phyloP scores from a whole-genome alignment of 2,113 vertebrate genomes.

The Cyrtonyx montezumae region DNA sequence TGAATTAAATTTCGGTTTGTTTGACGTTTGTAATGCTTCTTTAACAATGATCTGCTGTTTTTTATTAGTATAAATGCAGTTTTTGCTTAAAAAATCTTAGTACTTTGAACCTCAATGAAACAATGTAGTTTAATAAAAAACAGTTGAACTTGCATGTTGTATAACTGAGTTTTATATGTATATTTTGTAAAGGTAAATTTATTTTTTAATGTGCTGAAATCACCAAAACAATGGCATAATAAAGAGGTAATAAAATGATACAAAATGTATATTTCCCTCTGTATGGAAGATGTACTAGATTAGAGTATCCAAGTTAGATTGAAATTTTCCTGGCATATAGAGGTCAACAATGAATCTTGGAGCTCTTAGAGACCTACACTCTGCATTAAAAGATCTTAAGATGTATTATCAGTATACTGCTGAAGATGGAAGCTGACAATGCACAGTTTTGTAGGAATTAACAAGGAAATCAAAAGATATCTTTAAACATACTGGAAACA shows the following conservation, averaged over 20 bases:
- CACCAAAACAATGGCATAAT: not conserved
- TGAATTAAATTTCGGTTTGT: conserved; percentile 10
- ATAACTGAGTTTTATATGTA: not conserved
- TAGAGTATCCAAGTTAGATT: not conserved
- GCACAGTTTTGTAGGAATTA: not conserved
- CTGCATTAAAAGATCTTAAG: fast-evolving
- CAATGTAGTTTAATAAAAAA: not conserved
- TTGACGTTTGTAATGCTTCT: conserved; percentile 31
- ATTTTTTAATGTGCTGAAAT: not conserved
- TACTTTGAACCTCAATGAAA: conserved; percentile 28
- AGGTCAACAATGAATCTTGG: not conserved
- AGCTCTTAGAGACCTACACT: not conserved
- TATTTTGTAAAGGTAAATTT: not conserved
- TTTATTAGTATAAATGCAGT: conserved; percentile 10
- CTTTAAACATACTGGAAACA: not conserved
- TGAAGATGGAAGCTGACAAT: not conserved
- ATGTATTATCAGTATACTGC: not conserved
- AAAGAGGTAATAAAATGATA: not conserved
- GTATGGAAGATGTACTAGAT: not conserved
- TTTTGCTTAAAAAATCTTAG: conserved; percentile 22
- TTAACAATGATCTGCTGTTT: conserved; percentile 54
- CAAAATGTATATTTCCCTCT: not conserved
- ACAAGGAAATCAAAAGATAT: not conserved
- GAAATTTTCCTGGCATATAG: not conserved
- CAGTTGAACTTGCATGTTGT: not conserved